Evolutionary conservation across 2,888 invertebrate species (phyloP), one percentile per base, ranked within the genome.

Genomic region (Hipparchia semele): DNA sequence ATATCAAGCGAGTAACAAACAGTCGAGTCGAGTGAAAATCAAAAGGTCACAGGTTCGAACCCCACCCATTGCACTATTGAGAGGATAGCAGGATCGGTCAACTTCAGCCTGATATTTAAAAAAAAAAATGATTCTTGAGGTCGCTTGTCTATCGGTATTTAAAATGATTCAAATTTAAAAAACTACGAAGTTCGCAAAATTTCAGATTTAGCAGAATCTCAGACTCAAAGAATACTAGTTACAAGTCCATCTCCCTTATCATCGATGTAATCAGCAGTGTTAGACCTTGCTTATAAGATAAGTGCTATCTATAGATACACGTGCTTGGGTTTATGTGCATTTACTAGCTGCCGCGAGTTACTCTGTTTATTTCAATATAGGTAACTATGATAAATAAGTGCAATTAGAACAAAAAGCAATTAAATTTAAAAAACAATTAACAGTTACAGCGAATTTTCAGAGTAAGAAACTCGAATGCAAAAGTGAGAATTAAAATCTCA

Each of bases 401-500:
- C 39, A 39, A 39, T 39, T 39, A 39, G 39, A 39, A 39, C 39
- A 39, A 39, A 5, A 4, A 39, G 5, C 8, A 54, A 1, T 46
- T 9, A 54, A 13, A 39, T 45, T 7, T 23, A 46, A 60, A 69
- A 61, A 60, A 2, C 60, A 61, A 7, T 39, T 39, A 69, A 69
- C 60, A 53, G 61, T 61, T 69, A 61, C 61, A 61, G 51, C 4
- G 69, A 54, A 69, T 58, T 59, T 39, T n/a, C 46, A 56, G 58
- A 64, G 64, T 51, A 56, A 23, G 58, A 71, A 70, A 59, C 70
- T 71, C 33, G 33, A 65, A 71, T 49, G 61, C 65, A 23, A 54
- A 59, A 58, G 58, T 51, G 65, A 8, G 6, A 49, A 71, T 71
- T 64, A 68, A 73, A 59, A 66, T 65, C 71, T 71, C 54, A 46